phyloP scores from a whole-genome alignment of 2,888 invertebrate species.

The Diachrysia chrysitis region DNA sequence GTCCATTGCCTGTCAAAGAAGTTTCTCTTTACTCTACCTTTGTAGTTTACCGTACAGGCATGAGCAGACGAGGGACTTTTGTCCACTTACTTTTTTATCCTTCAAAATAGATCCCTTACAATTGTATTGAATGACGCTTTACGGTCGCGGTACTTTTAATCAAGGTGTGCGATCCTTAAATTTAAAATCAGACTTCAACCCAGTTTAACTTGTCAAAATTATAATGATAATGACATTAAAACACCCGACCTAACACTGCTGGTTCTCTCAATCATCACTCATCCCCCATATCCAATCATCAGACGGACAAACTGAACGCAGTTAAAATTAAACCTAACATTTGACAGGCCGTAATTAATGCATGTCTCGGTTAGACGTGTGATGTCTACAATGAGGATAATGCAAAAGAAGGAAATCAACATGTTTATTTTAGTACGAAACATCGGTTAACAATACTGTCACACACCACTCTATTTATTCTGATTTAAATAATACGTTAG shows the following conservation, averaged over 20 bases:
- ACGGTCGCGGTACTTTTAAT: too few relatives aligned
- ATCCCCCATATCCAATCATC: slow-evolving; percentile 33
- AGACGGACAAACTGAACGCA: slow-evolving; percentile 20
- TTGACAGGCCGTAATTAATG: slow-evolving; percentile 56
- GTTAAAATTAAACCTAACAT: slow-evolving; percentile 54
- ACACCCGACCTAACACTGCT: not conserved
- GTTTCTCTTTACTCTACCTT: too few relatives aligned
- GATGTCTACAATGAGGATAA: slow-evolving; percentile 60
- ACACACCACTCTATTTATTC: slow-evolving; percentile 28
- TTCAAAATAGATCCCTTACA: too few relatives aligned
- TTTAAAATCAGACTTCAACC: not conserved
- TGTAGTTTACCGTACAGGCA: too few relatives aligned
- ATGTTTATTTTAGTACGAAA: slow-evolving; percentile 57
- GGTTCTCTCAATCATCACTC: slow-evolving; percentile 31
- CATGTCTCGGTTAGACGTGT: slow-evolving; percentile 22
- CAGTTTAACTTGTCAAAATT: slow-evolving; percentile 35
- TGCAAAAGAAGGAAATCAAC: slow-evolving; percentile 65
- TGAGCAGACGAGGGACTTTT: too few relatives aligned
- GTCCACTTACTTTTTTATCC: too few relatives aligned
- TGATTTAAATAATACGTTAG: slow-evolving; percentile 9
- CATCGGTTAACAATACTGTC: slow-evolving; percentile 48
- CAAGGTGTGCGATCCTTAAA: too few relatives aligned
- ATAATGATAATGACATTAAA: slow-evolving; percentile 45
- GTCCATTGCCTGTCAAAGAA: too few relatives aligned
- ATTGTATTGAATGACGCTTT: too few relatives aligned